Evolutionary conservation across 1,140 invertebrate species (phyloP).

Genomic region (Drosophila athabasca): DNA sequence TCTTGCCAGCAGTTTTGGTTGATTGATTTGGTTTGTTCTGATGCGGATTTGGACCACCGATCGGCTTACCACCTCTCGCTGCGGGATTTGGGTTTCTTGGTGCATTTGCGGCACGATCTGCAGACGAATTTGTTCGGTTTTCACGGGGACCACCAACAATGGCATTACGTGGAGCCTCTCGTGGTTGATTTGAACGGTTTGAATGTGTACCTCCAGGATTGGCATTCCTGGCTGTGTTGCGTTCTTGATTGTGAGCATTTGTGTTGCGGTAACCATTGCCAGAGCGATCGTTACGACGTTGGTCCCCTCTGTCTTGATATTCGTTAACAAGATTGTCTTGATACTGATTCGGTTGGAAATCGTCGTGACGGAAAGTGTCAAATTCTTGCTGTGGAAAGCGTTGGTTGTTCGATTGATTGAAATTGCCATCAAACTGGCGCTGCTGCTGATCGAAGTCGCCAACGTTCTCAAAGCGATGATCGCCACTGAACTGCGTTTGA

Average conservation of each 20-base stretch:
- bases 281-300: background rate
- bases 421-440: constrained; percentile 15
- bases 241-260: constrained; percentile 6
- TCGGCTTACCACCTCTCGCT: too few species aligned
- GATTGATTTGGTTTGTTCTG: constrained; percentile 7
- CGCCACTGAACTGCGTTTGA: too few species aligned
- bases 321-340: background rate
- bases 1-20: background rate
- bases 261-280: constrained; percentile 2
- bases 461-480: background rate
- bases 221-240: background rate
- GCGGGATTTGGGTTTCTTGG: too few species aligned
- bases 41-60: background rate
- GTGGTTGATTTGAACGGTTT: background rate
- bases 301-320: too few species aligned
- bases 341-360: constrained; percentile 8
- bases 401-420: constrained; percentile 8
- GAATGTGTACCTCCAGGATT: background rate
- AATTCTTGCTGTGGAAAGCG: background rate
- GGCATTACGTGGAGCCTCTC: background rate
- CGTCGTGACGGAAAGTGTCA: background rate
- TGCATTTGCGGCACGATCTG: background rate
- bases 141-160: background rate
- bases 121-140: background rate
- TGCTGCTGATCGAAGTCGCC: constrained; percentile 5